A percentile compares a stretch with the other conserved stretches of the same genome.
These are phyloP conservation scores for Rafetus swinhoei DNA, from an alignment of 2,113 vertebrate genomes.

Conservation along the genomic window DNA sequence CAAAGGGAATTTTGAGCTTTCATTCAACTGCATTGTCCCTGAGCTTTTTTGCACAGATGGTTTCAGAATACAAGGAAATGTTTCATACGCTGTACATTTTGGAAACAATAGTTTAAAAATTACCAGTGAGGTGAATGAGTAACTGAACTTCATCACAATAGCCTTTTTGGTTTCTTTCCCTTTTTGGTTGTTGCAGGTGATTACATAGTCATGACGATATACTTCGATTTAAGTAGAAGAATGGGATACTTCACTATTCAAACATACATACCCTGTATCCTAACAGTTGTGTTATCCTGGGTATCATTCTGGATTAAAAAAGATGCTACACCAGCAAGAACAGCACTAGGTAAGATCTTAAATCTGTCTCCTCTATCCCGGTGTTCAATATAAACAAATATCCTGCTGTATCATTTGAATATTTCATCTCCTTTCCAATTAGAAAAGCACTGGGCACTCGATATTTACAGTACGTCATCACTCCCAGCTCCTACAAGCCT, in stretches of 20 bases:
- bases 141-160: background rate
- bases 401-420: background rate
- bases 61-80: background rate
- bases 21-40: background rate
- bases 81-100: background rate
- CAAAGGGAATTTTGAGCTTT: background rate
- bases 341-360: conserved; percentile 88
- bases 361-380: background rate
- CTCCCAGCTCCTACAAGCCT: background rate
- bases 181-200: conserved; percentile 82
- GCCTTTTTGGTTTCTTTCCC: conserved; percentile 40
- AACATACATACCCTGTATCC: conserved; percentile 96
- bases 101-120: background rate
- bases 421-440: background rate
- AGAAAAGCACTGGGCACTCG: background rate
- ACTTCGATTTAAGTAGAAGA: conserved; percentile 94
- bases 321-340: conserved; percentile 95
- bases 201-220: conserved; percentile 96
- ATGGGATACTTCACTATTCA: conserved; percentile 99
- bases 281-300: conserved; percentile 97
- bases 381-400: background rate
- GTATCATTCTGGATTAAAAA: conserved; percentile 99
- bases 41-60: background rate
- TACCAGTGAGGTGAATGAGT: background rate
- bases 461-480: background rate